Conservation (phyloP, 2,888 invertebrate genomes). For the Patella depressa region DNA sequence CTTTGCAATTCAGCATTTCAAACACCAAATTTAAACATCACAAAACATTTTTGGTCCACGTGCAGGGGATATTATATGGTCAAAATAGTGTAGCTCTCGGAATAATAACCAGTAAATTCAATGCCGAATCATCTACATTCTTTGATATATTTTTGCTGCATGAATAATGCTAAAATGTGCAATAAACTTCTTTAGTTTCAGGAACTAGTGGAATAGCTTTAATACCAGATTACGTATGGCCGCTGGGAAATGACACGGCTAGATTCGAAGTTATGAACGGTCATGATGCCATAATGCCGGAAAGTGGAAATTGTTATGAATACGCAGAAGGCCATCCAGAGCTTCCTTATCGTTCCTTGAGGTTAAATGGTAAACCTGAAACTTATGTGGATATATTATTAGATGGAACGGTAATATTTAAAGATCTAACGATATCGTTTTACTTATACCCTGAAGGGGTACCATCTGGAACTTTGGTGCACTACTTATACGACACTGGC, state of each 20-base stretch:
- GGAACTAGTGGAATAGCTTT: background rate
- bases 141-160: too few species aligned
- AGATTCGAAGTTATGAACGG: slow-evolving; percentile 37
- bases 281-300: slow-evolving; percentile 36
- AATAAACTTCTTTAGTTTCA: background rate
- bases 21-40: too few species aligned
- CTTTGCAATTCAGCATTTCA: too few species aligned
- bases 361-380: slow-evolving; percentile 25
- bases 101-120: too few species aligned
- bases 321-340: slow-evolving; percentile 36
- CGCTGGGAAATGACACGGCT: slow-evolving; percentile 36
- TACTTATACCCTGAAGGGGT: slow-evolving; percentile 31
- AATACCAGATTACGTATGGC: slow-evolving; percentile 36
- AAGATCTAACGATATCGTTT: slow-evolving; percentile 37
- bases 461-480: slow-evolving; percentile 32
- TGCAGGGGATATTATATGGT: too few species aligned
- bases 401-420: slow-evolving; percentile 31
- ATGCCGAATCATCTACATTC: too few species aligned
- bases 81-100: too few species aligned
- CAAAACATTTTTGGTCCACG: too few species aligned
- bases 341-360: slow-evolving; percentile 36
- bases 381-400: slow-evolving; percentile 36
- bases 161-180: too few species aligned
- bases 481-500: slow-evolving; percentile 38
- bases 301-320: slow-evolving; percentile 32